Percentiles rank a stretch among this genome's conserved stretches.
Evolutionary conservation across 1,140 invertebrate genomes (phyloP).

Genomic region (Bombus waltoni): DNA sequence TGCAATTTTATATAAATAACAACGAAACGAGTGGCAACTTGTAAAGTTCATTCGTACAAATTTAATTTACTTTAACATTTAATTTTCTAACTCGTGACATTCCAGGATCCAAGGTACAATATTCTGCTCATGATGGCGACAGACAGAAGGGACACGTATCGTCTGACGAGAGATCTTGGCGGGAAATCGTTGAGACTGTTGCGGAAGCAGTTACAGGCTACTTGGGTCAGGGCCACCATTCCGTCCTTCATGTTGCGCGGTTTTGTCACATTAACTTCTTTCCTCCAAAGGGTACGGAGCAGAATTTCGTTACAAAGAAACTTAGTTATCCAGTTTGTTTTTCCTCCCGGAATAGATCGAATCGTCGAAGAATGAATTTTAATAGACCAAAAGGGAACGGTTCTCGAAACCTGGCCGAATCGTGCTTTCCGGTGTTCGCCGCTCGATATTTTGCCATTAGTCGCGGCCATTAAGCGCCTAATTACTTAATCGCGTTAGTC

Average conservation of each 20-base stretch:
- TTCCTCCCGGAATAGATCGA: not conserved
- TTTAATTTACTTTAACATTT: not conserved
- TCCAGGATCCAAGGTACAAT: slow-evolving; percentile 83
- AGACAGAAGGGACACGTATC: slow-evolving; percentile 77
- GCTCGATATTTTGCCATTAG: slow-evolving; percentile 55
- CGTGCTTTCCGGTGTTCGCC: not conserved
- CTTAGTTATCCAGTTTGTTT: too few species aligned
- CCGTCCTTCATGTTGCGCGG: slow-evolving; percentile 90
- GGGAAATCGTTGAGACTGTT: slow-evolving; percentile 85
- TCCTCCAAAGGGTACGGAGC: slow-evolving; percentile 88
- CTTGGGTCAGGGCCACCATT: slow-evolving; percentile 88
- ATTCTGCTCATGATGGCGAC: slow-evolving; percentile 82
- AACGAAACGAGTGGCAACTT: too few species aligned
- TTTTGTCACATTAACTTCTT: slow-evolving; percentile 89
- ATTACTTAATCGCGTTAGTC: slow-evolving; percentile 55
- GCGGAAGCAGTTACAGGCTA: slow-evolving; percentile 85
- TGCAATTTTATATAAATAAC: too few species aligned
- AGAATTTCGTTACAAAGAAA: not conserved
- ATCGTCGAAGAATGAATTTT: slow-evolving; percentile 4
- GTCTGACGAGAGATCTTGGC: slow-evolving; percentile 77
- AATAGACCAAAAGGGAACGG: not conserved
- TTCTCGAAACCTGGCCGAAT: not conserved
- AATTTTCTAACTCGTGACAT: not conserved
- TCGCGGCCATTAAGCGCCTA: slow-evolving; percentile 57
- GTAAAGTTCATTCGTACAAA: not conserved